Evolutionary conservation across 2,888 invertebrate genomes (phyloP).

Genomic region (Leucozona laternaria): DNA sequence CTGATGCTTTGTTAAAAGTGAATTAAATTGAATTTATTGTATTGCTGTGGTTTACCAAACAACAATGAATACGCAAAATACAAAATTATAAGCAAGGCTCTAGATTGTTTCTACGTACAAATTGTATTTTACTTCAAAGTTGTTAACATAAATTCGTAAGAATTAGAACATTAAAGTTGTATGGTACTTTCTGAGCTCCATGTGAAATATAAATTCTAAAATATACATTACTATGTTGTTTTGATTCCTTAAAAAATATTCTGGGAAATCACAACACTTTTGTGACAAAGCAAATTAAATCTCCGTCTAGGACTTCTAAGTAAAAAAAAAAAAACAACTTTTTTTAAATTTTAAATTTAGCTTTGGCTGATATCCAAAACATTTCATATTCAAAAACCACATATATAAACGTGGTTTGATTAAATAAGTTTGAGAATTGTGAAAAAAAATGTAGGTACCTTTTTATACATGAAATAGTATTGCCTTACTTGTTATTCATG

Average conservation of each 20-base stretch:
- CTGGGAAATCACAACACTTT: neutral
- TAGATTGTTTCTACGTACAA: no score
- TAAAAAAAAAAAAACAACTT: neutral
- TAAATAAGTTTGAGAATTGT: conserved; percentile 45
- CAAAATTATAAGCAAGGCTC: no score
- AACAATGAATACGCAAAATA: no score
- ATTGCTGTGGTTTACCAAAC: no score
- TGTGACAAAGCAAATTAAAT: neutral
- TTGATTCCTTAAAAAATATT: neutral
- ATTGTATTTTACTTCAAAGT: no score
- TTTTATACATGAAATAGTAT: conserved; percentile 1
- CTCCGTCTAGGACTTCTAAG: conserved; percentile 39
- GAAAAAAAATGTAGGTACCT: conserved; percentile 28
- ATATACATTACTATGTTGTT: neutral
- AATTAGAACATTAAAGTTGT: neutral
- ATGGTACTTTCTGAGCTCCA: neutral
- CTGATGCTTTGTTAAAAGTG: no score
- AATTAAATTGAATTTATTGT: no score
- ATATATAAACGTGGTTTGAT: conserved; percentile 57
- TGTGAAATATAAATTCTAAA: neutral
- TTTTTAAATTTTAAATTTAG: conserved; percentile 27
- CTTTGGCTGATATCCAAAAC: conserved; percentile 53
- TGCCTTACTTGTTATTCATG: conserved; percentile 65
- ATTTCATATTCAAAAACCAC: conserved; percentile 19
- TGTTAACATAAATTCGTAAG: no score